Conservation (phyloP, 1,140 invertebrate species). For the Achroia grisella region DNA sequence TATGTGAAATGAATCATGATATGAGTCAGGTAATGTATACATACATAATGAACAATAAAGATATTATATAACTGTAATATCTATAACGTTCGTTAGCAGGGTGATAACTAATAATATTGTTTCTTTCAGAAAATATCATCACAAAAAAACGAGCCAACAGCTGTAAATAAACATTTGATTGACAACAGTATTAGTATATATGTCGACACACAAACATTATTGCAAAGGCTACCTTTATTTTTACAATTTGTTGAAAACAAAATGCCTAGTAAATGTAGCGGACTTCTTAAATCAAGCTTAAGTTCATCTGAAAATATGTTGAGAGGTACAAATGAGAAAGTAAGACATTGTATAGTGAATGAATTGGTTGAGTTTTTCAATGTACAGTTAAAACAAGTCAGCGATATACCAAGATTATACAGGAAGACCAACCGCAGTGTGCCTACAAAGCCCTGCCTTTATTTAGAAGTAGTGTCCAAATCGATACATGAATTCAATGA, state of each 20-base stretch:
- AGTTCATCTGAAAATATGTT: conserved; percentile 69
- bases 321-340: conserved; percentile 63
- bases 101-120: too few relatives aligned
- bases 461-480: conserved; percentile 81
- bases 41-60: too few relatives aligned
- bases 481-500: conserved; percentile 77
- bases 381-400: conserved; percentile 82
- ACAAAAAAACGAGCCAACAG: conserved; percentile 33
- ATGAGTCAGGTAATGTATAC: too few relatives aligned
- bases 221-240: conserved; percentile 63
- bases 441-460: conserved; percentile 85
- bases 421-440: conserved; percentile 92
- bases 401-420: conserved; percentile 93
- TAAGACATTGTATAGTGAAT: conserved; percentile 75
- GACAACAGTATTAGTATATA: conserved; percentile 51
- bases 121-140: conserved; percentile 33
- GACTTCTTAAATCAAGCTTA: conserved; percentile 58
- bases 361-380: conserved; percentile 75
- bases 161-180: conserved; percentile 45
- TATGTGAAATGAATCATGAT: too few relatives aligned
- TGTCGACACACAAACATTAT: conserved; percentile 38
- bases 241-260: conserved; percentile 60
- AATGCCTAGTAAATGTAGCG: conserved; percentile 46
- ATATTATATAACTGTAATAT: too few relatives aligned
- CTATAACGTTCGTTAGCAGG: too few relatives aligned